Base-by-base conservation (phyloP, 2,888 invertebrate species). In the Terebella lapidaria region DNA sequence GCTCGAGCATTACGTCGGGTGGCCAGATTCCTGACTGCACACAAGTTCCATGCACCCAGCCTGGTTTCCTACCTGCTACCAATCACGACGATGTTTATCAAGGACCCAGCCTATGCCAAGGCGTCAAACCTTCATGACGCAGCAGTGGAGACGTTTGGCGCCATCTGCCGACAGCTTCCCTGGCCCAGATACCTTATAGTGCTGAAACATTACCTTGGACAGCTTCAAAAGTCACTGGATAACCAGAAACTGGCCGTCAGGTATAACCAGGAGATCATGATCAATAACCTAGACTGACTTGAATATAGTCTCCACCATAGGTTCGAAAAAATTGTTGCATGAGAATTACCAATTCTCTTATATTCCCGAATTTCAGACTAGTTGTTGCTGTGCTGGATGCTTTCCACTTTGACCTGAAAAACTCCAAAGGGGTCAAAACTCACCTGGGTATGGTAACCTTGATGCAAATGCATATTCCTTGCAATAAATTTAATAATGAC, bases 151-250 rank as follows among this genome's bases (percentile, higher is more conserved):
- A 86, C 89, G 0, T 82, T 94, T 4, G 88, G 54, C 5, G 86
- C 86, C 0, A 86, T 91, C 57, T 90, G 91, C 71, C 85, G 85
- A 69, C 81, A 90, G 54, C 82, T 94, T 35, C 91, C 94, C 0
- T 96, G 96, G 96, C 87, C 89, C 72, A 89, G 90, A 61, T 96
- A 96, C 72, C 89, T 91, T 73, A 85, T 87, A 0, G 84, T 94
- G 35, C 81, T 97, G 2, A 89, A 89, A 70, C 85, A 87, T 70
- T 94, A 93, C 78, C 82, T 97, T 35, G 84, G 85, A 58, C 88
- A 89, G 81, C 84, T 97, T 76, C 85, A 88, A 0, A 84, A 84
- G 54, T 86, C 87, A 5, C 64, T 76, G 0, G 89, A 90, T 42
- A 87, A 87, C 75, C 94, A 94, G 73, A 92, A 90, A 71, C 91